Base-by-base conservation (phyloP, 1,140 invertebrate genomes). In the Rhysida immarginata region DNA sequence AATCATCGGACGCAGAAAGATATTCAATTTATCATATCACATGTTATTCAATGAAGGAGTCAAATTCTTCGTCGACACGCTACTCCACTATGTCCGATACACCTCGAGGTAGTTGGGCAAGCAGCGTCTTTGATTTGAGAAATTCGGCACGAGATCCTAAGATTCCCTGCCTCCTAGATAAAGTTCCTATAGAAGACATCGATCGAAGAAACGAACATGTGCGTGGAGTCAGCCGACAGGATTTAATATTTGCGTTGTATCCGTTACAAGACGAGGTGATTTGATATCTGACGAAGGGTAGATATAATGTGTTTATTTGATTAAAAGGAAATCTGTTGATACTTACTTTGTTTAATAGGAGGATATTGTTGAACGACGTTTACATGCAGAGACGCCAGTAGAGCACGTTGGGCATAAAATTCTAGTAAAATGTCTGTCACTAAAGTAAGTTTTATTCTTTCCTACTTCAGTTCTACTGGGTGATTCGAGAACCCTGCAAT, bases 41-140 rank as follows among this genome's bases (percentile, higher is more conserved):
- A n/a, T n/a, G n/a, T n/a, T n/a, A n/a, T n/a, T n/a, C n/a, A n/a
- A n/a, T n/a, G n/a, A n/a, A n/a, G n/a, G n/a, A n/a, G n/a, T n/a
- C n/a, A n/a, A n/a, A n/a, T n/a, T n/a, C n/a, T n/a, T n/a, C n/a
- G n/a, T n/a, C n/a, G n/a, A n/a, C n/a, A n/a, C n/a, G n/a, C n/a
- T n/a, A n/a, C n/a, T n/a, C n/a, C n/a, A n/a, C n/a, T 35, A 82
- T 81, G 68, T 81, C 80, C 53, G 88, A 92, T 66, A 92, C 88
- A 1, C 88, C 88, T 0, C 76, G 90, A 45, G 88, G 89, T 26
- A 92, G 87, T 27, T 94, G 89, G 90, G 89, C 90, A 27, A 92
- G 87, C 60, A 72, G 70, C 61, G 71, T 74, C 69, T 79, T 85
- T 65, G 87, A 87, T 73, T 70, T 88, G 21, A 74, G 86, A 26